Percentiles rank a stretch among this genome's conserved stretches.
phyloP scores from a whole-genome alignment of 2,797 vertebrate species.

The Acomys russatus region DNA sequence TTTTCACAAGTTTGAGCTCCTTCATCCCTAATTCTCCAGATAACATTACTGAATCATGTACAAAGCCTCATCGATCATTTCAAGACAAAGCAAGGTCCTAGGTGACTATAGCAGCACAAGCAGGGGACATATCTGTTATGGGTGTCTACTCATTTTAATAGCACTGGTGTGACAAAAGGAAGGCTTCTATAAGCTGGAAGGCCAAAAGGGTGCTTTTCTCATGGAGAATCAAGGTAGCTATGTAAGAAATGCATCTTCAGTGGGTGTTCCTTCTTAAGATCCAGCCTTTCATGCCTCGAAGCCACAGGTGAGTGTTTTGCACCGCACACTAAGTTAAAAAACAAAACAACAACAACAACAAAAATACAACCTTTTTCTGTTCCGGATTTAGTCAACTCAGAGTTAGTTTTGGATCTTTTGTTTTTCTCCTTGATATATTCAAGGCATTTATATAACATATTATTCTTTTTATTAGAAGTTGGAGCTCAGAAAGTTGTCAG shows the following conservation, averaged over 20 bases:
- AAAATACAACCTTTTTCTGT: too few relatives aligned
- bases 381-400: background rate
- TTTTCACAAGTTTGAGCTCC: background rate
- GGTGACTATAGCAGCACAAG: background rate
- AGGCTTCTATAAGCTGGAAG: background rate
- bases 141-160: background rate
- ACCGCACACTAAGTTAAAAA: background rate
- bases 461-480: constrained; percentile 16
- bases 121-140: background rate
- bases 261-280: background rate
- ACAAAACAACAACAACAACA: background rate
- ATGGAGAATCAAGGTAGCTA: background rate
- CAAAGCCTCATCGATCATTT: background rate
- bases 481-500: background rate
- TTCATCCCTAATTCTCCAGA: background rate
- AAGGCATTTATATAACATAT: background rate
- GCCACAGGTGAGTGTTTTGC: background rate
- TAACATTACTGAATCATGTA: background rate
- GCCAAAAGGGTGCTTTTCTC: background rate
- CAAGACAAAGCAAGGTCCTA: background rate
- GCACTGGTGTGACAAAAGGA: background rate
- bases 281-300: background rate
- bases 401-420: background rate
- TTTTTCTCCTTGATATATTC: background rate
- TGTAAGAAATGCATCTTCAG: background rate